Evolutionary conservation across 2,113 vertebrate genomes (phyloP), one percentile per base, ranked within the genome.

Genomic region (Tupaia chinensis): DNA sequence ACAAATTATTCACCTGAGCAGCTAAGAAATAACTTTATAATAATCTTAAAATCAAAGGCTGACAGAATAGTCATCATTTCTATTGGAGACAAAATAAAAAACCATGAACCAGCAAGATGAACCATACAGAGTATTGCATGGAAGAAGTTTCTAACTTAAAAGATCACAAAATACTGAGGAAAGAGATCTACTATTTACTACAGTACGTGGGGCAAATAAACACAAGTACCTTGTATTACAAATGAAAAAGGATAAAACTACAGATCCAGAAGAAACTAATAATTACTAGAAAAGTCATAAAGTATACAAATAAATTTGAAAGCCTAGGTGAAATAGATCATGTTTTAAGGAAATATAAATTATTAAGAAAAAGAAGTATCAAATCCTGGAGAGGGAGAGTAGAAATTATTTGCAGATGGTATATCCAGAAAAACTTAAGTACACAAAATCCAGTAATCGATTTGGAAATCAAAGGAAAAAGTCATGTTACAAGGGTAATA

Each of bases 271-370:
- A 89, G 54, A 91, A 86, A 69, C 66, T 72, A 73, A 0, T 60
- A 81, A 56, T 5, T 32, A 79, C 73, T 89, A 82, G 34, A 56
- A 78, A 95, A 87, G 19, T 74, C 74, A 87, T 32, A 92, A 86
- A 93, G 70, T 91, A 95, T 23, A 17, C 23, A 95, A 87, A 66
- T 89, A 58, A 80, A 79, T 81, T n/a, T 78, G n/a, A 92, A 96
- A 87, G 83, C 23, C 16, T 73, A 86, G 27, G 25, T 73, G 34
- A 95, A 88, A 56, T 53, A 3, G 44, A 80, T 58, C 65, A 91
- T 68, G 20, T 32, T 82, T 94, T 87, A 92, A 92, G 34, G 78
- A 85, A 69, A 86, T 77, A 70, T 19, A 94, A 89, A 63, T 54
- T 73, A 72, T 63, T 60, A 80, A 87, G 44, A 94, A 9, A 69